Conservation (phyloP, 1,140 invertebrate species). For the Thaumetopoea pityocampa region DNA sequence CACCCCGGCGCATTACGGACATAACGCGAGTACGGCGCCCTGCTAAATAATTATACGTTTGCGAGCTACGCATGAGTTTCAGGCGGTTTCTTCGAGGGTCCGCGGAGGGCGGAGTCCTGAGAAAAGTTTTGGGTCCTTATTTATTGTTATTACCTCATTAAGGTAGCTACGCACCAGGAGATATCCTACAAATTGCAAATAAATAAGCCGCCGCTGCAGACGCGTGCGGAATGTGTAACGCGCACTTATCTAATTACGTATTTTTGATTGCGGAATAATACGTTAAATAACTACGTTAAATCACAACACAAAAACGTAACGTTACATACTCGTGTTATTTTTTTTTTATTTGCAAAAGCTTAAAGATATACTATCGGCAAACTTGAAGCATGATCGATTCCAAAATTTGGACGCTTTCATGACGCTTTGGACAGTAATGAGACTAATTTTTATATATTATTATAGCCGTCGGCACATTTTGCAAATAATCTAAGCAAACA, state of each 20-base stretch:
- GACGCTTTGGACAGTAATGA: too few species aligned
- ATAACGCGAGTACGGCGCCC: conserved; percentile 19
- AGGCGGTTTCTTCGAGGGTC: conserved; percentile 61
- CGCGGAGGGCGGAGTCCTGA: conserved; percentile 48
- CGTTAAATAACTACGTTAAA: too few species aligned
- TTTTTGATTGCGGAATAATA: conserved; percentile 1
- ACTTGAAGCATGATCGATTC: too few species aligned
- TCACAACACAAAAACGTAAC: too few species aligned
- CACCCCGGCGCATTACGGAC: conserved; percentile 16
- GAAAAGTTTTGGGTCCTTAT: conserved; percentile 75
- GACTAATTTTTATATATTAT: too few species aligned
- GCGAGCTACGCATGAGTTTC: conserved; percentile 51
- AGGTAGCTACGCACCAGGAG: conserved; percentile 66
- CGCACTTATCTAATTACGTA: conserved; percentile 34
- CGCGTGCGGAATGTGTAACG: conserved; percentile 46
- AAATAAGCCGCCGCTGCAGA: conserved; percentile 58
- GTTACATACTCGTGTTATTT: too few species aligned
- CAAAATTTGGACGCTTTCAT: too few species aligned
- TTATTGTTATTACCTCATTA: conserved; percentile 76
- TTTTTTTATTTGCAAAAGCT: too few species aligned
- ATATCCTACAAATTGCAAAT: conserved; percentile 74
- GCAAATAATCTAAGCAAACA: too few species aligned
- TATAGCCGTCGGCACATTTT: too few species aligned
- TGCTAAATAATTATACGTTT: conserved; percentile 54
- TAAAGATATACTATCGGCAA: too few species aligned